phyloP scores from a whole-genome alignment of 2,888 invertebrate genomes.

The Acleris sparsana region DNA sequence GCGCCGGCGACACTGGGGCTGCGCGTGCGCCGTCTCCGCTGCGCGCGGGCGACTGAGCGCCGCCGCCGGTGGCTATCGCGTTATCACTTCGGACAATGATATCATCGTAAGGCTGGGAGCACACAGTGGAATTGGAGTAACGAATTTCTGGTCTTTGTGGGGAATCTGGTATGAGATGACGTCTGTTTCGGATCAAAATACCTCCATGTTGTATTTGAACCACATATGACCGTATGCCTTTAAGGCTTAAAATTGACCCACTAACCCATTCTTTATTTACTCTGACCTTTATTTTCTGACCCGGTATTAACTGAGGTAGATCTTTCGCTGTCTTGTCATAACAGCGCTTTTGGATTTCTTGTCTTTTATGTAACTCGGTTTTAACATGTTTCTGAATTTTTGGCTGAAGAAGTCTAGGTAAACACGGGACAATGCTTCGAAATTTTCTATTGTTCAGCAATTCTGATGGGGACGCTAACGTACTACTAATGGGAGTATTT shows the following conservation, averaged over 20 bases:
- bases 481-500: background rate
- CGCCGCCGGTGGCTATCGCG: background rate
- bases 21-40: background rate
- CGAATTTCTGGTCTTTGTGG: background rate
- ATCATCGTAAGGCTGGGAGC: conserved; percentile 5
- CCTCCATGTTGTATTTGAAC: background rate
- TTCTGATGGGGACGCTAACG: background rate
- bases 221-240: background rate
- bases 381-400: background rate
- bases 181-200: background rate
- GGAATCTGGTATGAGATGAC: background rate
- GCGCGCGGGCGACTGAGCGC: background rate
- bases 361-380: background rate
- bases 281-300: conserved; percentile 1
- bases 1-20: background rate
- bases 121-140: background rate
- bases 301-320: background rate
- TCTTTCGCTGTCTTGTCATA: background rate
- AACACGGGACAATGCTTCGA: background rate
- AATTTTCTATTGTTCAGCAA: background rate
- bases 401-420: background rate
- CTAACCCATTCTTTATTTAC: background rate
- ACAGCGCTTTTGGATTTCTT: background rate
- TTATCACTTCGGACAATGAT: conserved; percentile 4
- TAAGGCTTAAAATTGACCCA: background rate